A percentile compares a stretch with the other conserved stretches of the same genome.
Evolutionary conservation across 2,797 vertebrate species (phyloP).

Genomic region (Diglossa cyanea): DNA sequence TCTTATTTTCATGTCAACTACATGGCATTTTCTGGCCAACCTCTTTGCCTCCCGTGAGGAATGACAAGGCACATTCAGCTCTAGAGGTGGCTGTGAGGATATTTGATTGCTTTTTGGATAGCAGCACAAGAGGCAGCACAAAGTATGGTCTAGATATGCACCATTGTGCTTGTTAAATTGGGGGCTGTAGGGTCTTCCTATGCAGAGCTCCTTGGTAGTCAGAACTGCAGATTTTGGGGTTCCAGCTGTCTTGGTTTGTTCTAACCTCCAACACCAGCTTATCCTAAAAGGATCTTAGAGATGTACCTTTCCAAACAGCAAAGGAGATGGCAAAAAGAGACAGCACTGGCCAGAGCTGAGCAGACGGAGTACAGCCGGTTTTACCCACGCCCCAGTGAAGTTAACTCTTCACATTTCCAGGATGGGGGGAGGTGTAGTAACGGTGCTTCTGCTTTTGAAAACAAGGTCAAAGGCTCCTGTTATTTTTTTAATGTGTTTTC

Average conservation of each 20-base stretch:
- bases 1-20: conserved; percentile 20
- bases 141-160: fast-evolving
- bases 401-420: neutral
- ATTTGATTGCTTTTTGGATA: neutral
- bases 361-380: neutral
- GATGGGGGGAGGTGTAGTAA: neutral
- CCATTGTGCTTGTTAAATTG: neutral
- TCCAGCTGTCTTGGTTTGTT: neutral
- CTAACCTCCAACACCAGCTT: neutral
- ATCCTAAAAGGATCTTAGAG: neutral
- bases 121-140: neutral
- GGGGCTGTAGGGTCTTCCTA: neutral
- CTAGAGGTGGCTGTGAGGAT: neutral
- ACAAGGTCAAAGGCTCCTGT: neutral
- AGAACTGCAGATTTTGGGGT: neutral
- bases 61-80: neutral
- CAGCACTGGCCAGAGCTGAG: neutral
- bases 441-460: neutral
- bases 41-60: neutral
- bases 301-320: neutral
- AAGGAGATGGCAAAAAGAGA: neutral
- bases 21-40: neutral
- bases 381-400: neutral
- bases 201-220: neutral
- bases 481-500: neutral